Conservation (phyloP, 2,113 vertebrate genomes). For the Columbina picui region DNA sequence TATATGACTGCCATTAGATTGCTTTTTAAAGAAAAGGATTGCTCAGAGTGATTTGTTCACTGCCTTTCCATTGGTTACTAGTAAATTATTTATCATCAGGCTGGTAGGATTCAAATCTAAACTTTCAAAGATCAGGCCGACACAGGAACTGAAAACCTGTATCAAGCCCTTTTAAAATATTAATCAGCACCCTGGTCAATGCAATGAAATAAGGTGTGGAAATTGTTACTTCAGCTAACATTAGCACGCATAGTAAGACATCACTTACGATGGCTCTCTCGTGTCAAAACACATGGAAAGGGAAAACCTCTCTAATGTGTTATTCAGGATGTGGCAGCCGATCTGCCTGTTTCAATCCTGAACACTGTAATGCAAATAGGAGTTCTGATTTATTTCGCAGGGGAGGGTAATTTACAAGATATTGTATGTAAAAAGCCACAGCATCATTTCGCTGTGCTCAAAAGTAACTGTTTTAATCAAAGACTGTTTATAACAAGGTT, state of each 20-base stretch:
- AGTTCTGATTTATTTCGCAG: constrained; percentile 39
- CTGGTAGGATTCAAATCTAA: constrained; percentile 38
- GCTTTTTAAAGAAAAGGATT: constrained; percentile 40
- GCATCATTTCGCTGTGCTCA: constrained; percentile 7
- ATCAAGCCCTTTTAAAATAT: constrained; percentile 40
- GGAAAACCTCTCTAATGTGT: constrained; percentile 6
- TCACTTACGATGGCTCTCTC: constrained; percentile 16
- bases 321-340: constrained; percentile 42
- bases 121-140: constrained; percentile 40
- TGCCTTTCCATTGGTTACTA: constrained; percentile 28
- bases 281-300: constrained; percentile 39
- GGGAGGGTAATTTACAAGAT: constrained; percentile 39
- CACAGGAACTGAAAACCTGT: constrained; percentile 42
- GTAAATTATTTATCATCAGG: constrained; percentile 58
- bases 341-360: constrained; percentile 26
- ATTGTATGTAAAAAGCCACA: constrained; percentile 3
- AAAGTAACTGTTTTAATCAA: constrained; percentile 61
- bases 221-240: constrained; percentile 50
- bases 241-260: constrained; percentile 36
- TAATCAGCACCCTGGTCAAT: constrained; percentile 28
- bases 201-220: constrained; percentile 49
- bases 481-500: constrained; percentile 56
- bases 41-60: constrained; percentile 32
- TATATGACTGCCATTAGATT: background rate
- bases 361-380: constrained; percentile 12